phyloP scores from a whole-genome alignment of 2,113 vertebrate genomes.

The Passer montanus region DNA sequence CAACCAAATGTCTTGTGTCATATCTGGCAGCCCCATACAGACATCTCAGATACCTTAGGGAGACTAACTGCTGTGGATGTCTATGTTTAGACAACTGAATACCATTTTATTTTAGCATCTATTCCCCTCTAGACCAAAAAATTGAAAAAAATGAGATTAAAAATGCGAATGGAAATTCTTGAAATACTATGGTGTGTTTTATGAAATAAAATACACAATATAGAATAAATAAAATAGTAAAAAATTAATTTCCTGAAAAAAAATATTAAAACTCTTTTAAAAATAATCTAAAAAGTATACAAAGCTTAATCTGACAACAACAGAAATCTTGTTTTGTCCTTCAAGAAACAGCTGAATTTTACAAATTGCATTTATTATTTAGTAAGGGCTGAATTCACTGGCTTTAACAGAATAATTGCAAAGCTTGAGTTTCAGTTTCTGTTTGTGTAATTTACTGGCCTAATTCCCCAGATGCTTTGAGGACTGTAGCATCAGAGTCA shows the following conservation, averaged over 20 bases:
- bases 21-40: not conserved
- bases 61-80: not conserved
- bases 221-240: not conserved
- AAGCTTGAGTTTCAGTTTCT: not conserved
- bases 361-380: not conserved
- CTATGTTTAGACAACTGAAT: not conserved
- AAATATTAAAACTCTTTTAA: not conserved
- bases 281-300: not conserved
- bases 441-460: not conserved
- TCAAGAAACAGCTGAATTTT: not conserved
- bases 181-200: not conserved
- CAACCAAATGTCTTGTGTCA: slow-evolving; percentile 43
- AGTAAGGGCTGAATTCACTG: not conserved
- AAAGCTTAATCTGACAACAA: not conserved
- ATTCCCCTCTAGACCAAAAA: not conserved
- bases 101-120: not conserved
- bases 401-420: not conserved
- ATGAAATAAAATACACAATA: not conserved
- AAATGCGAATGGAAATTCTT: not conserved
- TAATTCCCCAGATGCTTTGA: not conserved
- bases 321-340: not conserved
- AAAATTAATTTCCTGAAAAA: not conserved
- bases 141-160: not conserved
- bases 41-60: slow-evolving; percentile 1
- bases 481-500: not conserved